These are phyloP conservation scores for Helobdella robusta DNA, from an alignment of 2,888 invertebrate species.

Conservation along the genomic window DNA sequence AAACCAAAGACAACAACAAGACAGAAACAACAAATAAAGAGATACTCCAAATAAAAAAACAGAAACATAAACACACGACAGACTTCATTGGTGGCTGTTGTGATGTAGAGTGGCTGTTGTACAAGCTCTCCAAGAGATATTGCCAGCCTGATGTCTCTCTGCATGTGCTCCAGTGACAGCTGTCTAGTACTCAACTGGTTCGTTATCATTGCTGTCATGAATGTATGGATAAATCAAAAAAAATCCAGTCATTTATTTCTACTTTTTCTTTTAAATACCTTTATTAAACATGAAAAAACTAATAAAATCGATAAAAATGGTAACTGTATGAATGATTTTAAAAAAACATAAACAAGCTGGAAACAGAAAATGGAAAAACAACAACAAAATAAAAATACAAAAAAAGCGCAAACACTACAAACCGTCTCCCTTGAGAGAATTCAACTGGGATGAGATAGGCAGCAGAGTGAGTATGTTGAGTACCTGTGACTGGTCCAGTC, in stretches of 20 bases:
- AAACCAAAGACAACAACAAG: too few species aligned
- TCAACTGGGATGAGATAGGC: slow-evolving; percentile 69
- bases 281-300: too few species aligned
- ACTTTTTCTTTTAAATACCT: too few species aligned
- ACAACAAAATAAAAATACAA: not conserved
- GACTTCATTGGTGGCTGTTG: slow-evolving; percentile 82
- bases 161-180: slow-evolving; percentile 82
- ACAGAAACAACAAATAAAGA: too few species aligned
- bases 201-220: slow-evolving; percentile 27
- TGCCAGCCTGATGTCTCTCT: slow-evolving; percentile 83
- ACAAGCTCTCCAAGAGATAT: slow-evolving; percentile 76
- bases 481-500: slow-evolving; percentile 76
- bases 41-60: not conserved
- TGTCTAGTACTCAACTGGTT: slow-evolving; percentile 56
- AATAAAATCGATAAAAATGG: too few species aligned
- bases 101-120: slow-evolving; percentile 81
- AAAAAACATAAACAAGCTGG: too few species aligned
- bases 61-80: slow-evolving; percentile 13
- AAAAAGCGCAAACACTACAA: slow-evolving; percentile 31
- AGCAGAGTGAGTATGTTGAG: slow-evolving; percentile 78
- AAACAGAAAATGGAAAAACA: too few species aligned
- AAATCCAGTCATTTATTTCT: too few species aligned
- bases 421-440: slow-evolving; percentile 75
- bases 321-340: too few species aligned
- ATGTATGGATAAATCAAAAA: too few species aligned